A percentile compares a stretch with the other conserved stretches of the same genome.
phyloP scores from a whole-genome alignment of 2,113 vertebrate genomes.

The Rhinolophus ferrumequinum region DNA sequence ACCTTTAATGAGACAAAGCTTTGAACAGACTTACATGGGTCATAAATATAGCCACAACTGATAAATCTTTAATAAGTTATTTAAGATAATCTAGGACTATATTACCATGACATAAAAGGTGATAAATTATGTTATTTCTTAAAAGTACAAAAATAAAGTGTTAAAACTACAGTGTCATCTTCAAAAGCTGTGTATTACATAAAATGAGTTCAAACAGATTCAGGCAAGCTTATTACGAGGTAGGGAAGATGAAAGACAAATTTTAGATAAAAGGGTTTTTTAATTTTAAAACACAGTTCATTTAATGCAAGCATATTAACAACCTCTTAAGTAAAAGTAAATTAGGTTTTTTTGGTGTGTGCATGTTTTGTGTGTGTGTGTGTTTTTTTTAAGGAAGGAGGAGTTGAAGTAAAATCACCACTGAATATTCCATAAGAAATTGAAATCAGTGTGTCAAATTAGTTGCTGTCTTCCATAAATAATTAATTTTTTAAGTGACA shows the following conservation, averaged over 20 bases:
- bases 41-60: not conserved
- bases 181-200: not conserved
- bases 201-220: not conserved
- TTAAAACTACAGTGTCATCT: not conserved
- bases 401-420: not conserved
- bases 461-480: not conserved
- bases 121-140: not conserved
- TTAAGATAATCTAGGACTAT: not conserved
- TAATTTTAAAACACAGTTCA: not conserved
- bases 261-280: not conserved
- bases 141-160: not conserved
- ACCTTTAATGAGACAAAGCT: not conserved
- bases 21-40: not conserved
- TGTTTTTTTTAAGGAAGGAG: not conserved
- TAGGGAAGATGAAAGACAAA: not conserved
- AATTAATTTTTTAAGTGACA: not conserved
- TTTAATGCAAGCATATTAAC: not conserved
- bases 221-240: not conserved
- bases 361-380: not conserved
- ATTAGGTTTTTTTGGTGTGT: not conserved
- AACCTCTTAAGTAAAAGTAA: not conserved
- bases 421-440: not conserved
- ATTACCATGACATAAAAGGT: not conserved
- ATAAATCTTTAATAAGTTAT: not conserved
- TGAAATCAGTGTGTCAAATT: conserved; percentile 11